These are phyloP conservation scores for Watsonalla binaria DNA, from an alignment of 2,888 invertebrate species.

Conservation along the genomic window DNA sequence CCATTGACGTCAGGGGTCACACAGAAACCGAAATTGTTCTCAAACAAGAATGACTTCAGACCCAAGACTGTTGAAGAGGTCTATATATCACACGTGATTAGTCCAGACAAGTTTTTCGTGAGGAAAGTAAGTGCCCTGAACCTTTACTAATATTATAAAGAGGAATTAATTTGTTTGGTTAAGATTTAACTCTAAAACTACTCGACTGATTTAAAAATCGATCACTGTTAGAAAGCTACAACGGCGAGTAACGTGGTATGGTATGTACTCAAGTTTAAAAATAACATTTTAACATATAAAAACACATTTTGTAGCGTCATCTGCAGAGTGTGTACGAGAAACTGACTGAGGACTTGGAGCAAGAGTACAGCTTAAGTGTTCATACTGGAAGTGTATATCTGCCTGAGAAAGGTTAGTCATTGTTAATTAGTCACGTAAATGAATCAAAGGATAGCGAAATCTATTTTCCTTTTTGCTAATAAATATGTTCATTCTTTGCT, in stretches of 20 bases:
- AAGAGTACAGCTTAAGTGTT: conserved; percentile 45
- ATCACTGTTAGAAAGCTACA: too few relatives aligned
- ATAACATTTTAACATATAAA: background rate
- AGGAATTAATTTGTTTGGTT: background rate
- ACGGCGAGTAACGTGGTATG: too few relatives aligned
- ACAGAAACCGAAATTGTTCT: conserved; percentile 51
- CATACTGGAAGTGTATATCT: conserved; percentile 52
- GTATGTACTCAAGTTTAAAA: too few relatives aligned
- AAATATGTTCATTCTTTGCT: too few relatives aligned
- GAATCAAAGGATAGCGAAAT: too few relatives aligned
- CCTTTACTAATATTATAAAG: background rate
- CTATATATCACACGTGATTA: conserved; percentile 77
- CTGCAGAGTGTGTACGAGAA: conserved; percentile 52
- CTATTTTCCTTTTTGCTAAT: too few relatives aligned
- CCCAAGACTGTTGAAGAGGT: conserved; percentile 66
- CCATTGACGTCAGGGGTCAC: conserved; percentile 33
- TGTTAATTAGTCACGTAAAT: background rate
- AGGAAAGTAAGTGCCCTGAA: conserved; percentile 79
- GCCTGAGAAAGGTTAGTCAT: conserved; percentile 71
- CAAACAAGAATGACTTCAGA: conserved; percentile 46
- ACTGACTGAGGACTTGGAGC: conserved; percentile 65
- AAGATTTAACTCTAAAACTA: too few relatives aligned
- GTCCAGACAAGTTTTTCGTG: conserved; percentile 83
- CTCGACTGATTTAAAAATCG: too few relatives aligned
- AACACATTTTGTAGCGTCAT: conserved; percentile 35